Percentiles rank a stretch among this genome's conserved stretches.
Evolutionary conservation across 2,113 vertebrate species (phyloP).

Genomic region (Cephalopterus ornatus): DNA sequence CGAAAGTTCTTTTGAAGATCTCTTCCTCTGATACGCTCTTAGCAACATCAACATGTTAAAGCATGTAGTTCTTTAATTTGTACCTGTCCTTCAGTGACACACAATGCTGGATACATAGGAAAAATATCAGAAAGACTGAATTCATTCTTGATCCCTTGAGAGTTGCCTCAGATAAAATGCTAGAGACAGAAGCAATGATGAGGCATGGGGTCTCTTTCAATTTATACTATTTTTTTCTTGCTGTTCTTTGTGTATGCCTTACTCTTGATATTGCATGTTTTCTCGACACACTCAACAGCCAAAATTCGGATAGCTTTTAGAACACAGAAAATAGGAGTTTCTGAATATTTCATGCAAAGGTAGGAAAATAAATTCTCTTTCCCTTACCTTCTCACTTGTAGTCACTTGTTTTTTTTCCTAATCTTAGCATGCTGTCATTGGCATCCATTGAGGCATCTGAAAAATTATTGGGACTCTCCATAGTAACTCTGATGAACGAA

Average conservation of each 20-base stretch:
- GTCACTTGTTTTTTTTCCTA: neutral
- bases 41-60: neutral
- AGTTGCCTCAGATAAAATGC: neutral
- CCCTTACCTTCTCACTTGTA: neutral
- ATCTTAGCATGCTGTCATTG: neutral
- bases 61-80: neutral
- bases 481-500: neutral
- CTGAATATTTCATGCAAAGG: neutral
- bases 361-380: neutral
- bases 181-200: neutral
- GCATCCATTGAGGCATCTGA: neutral
- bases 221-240: neutral
- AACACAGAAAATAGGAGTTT: neutral
- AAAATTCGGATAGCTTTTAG: neutral
- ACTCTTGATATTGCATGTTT: neutral
- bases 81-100: neutral
- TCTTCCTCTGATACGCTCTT: neutral
- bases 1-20: neutral
- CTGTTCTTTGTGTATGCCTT: neutral
- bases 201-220: neutral
- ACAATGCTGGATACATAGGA: neutral
- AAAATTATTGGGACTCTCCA: neutral
- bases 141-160: neutral
- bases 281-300: fast-evolving
- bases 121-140: neutral